phyloP scores from a whole-genome alignment of 2,797 vertebrate species.

The Iguana delicatissima region DNA sequence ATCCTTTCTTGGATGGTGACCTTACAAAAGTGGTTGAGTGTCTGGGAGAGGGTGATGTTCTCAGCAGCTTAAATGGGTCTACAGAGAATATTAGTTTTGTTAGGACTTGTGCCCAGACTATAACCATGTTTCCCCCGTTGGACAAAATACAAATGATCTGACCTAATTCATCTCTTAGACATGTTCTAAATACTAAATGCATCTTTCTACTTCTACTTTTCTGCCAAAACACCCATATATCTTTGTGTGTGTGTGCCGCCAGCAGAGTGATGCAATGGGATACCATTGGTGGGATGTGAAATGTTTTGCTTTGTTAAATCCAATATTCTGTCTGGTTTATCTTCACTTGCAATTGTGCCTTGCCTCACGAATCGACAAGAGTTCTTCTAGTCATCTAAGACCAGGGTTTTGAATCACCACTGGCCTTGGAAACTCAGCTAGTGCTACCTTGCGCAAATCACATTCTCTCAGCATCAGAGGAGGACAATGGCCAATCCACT shows the following conservation, averaged over 20 bases:
- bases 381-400: not conserved
- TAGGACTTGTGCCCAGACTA: not conserved
- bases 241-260: not conserved
- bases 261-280: not conserved
- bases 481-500: too few species aligned
- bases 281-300: not conserved
- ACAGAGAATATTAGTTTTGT: not conserved
- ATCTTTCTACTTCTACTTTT: conserved; percentile 9
- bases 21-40: not conserved
- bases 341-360: not conserved
- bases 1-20: not conserved
- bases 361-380: not conserved
- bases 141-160: conserved; percentile 27
- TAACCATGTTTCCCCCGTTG: not conserved
- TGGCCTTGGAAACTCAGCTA: too few species aligned
- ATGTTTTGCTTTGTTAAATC: not conserved
- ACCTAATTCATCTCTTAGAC: not conserved
- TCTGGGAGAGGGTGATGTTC: not conserved
- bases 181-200: conserved; percentile 6
- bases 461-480: too few species aligned
- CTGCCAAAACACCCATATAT: not conserved
- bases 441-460: too few species aligned
- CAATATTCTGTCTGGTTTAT: conserved; percentile 13
- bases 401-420: not conserved
- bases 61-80: not conserved